These are phyloP conservation scores for Nanorana parkeri DNA, from an alignment of 2,113 vertebrate species.

Conservation along the genomic window DNA sequence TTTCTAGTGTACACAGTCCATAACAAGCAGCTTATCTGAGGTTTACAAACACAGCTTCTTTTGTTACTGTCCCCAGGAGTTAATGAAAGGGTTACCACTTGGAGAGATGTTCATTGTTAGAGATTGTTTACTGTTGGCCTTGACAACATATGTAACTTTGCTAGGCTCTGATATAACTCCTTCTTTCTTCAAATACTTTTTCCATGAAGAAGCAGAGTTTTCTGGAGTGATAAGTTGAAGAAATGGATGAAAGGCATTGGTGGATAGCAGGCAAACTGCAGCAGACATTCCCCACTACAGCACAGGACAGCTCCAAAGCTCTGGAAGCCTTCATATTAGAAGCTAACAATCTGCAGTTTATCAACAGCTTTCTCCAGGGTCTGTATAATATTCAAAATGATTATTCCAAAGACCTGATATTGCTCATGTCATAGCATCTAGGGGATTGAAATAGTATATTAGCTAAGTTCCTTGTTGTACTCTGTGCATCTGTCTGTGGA, in stretches of 20 bases:
- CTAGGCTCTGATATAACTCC: not conserved
- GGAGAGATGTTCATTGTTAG: conserved; percentile 26
- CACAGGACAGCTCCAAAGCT: conserved; percentile 15
- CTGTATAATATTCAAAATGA: not conserved
- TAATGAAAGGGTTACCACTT: conserved; percentile 45
- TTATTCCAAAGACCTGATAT: too few species aligned
- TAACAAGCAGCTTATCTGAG: not conserved
- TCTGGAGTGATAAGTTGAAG: not conserved
- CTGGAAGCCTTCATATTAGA: conserved; percentile 47
- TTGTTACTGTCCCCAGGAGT: conserved; percentile 39
- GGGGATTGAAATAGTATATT: too few species aligned
- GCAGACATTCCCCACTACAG: conserved; percentile 27
- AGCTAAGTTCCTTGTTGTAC: too few species aligned
- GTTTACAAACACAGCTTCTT: conserved; percentile 11
- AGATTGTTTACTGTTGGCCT: conserved; percentile 57
- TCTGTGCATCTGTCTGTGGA: too few species aligned
- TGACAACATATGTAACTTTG: conserved; percentile 52
- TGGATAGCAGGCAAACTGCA: conserved; percentile 56
- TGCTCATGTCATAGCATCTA: too few species aligned
- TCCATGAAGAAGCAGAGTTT: not conserved
- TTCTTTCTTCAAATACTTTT: not conserved
- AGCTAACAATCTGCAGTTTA: conserved; percentile 45
- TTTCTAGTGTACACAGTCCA: not conserved
- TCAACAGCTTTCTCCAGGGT: conserved; percentile 53
- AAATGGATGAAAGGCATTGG: conserved; percentile 58